Evolutionary conservation across 2,797 vertebrate species (phyloP), one percentile per base, ranked within the genome.

Genomic region (Glyptemys insculpta): DNA sequence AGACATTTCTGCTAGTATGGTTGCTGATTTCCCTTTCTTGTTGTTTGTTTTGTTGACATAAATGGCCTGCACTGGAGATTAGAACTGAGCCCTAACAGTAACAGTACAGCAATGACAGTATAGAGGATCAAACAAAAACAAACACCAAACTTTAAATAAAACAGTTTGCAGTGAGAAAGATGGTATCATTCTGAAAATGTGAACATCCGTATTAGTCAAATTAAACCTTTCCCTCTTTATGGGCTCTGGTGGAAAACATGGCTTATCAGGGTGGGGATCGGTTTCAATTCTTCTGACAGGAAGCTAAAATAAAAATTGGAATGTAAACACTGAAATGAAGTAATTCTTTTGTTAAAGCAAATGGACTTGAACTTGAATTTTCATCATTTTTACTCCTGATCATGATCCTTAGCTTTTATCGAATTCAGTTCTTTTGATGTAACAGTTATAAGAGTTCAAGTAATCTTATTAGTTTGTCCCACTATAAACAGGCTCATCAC

Each of bases 271-370:
- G 41, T 85, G 62, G 78, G 41, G 79, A 59, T 87, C 31, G 50
- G 34, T 93, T 87, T 90, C 53, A 85, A 6, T 91, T 83, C 93
- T 91, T 83, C 93, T 95, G 76, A 89, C 80, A 95, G 90, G 83
- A 97, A 91, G 50, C 94, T 91, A 85, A 91, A 93, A 83, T 86
- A 83, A 59, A 68, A 27, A 47, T 79, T 86, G 88, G 57, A 92
- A 92, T 83, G 92, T 93, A 96, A 94, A 92, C 54, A 87, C 34
- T 62, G 14, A 68, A 12, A n/a, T 12, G 57, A 93, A 80, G 87
- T 87, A 72, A 2, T 68, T n/a, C 18, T 37, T 68, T 68, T 68
- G n/a, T n/a, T 18, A 52, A 74, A 68, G 86, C 44, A 86, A 83
- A 85, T 54, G 50, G 23, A 3, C 12, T 52, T 65, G 11, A 89